A percentile compares a stretch with the other conserved stretches of the same genome.
phyloP scores from a whole-genome alignment of 2,113 vertebrate genomes.

The Lathamus discolor region DNA sequence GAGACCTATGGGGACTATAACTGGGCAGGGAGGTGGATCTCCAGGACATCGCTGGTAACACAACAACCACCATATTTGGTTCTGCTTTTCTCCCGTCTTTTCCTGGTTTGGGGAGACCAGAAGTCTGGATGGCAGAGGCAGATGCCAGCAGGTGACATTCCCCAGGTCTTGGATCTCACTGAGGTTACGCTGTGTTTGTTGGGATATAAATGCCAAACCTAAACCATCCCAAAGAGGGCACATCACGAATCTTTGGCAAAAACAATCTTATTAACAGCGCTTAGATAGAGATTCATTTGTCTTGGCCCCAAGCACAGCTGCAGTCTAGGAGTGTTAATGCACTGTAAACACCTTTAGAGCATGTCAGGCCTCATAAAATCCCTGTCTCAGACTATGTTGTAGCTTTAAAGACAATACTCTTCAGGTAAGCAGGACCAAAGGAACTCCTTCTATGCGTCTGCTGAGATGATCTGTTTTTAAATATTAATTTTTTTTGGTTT shows the following conservation, averaged over 20 bases:
- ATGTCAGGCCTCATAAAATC: neutral
- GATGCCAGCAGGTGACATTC: neutral
- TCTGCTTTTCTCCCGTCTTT: neutral
- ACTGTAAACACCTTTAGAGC: neutral
- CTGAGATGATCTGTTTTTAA: constrained; percentile 8
- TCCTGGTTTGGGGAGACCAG: neutral
- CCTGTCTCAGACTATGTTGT: neutral
- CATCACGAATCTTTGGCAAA: neutral
- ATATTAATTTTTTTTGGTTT: constrained; percentile 50
- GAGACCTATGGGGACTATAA: neutral
- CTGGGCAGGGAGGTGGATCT: neutral
- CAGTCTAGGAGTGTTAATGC: neutral
- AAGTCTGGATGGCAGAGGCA: rapidly evolving
- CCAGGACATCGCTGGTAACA: neutral
- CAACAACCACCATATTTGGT: neutral
- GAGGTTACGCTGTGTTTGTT: neutral
- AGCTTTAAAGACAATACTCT: neutral
- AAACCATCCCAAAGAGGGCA: neutral
- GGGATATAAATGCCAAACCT: neutral
- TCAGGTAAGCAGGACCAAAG: neutral
- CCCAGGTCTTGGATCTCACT: neutral
- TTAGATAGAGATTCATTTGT: neutral
- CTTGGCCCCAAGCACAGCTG: neutral
- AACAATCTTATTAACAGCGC: neutral
- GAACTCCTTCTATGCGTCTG: neutral